A percentile compares a stretch with the other conserved stretches of the same genome.
Conservation (phyloP, 2,888 invertebrate genomes). For the Pteria penguin region DNA sequence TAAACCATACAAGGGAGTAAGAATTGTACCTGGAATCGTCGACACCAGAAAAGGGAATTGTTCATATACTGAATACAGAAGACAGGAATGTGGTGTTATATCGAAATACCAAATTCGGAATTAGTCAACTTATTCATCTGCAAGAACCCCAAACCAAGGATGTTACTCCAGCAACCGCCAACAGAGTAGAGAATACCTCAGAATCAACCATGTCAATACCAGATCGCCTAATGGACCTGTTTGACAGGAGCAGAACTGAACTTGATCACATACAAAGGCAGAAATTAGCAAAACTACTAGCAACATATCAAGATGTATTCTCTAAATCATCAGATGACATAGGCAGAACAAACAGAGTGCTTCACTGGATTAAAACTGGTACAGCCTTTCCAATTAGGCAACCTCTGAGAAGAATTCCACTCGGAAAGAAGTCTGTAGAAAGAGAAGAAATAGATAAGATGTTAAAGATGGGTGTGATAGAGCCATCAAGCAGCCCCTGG, state of each 20-base stretch:
- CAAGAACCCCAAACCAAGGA: neutral
- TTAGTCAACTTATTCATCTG: neutral
- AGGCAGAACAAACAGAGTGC: too few relatives aligned
- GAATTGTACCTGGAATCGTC: neutral
- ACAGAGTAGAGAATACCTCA: neutral
- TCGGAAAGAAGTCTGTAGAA: too few relatives aligned
- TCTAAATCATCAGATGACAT: too few relatives aligned
- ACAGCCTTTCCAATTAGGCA: too few relatives aligned
- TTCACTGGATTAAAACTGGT: too few relatives aligned
- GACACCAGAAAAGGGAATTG: neutral
- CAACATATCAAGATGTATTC: conserved; percentile 1
- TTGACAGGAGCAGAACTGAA: neutral
- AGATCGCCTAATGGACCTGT: conserved; percentile 16
- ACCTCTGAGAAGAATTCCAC: too few relatives aligned
- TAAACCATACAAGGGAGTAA: neutral
- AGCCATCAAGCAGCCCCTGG: too few relatives aligned
- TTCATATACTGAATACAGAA: neutral
- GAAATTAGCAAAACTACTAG: conserved; percentile 1
- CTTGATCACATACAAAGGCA: neutral
- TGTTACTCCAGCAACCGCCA: neutral
- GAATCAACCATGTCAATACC: neutral
- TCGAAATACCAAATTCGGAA: neutral
- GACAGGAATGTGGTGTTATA: neutral
- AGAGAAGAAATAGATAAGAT: too few relatives aligned
- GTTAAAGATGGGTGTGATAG: too few relatives aligned